Conservation (phyloP, 2,113 vertebrate genomes). For the Macrotis lagotis region DNA sequence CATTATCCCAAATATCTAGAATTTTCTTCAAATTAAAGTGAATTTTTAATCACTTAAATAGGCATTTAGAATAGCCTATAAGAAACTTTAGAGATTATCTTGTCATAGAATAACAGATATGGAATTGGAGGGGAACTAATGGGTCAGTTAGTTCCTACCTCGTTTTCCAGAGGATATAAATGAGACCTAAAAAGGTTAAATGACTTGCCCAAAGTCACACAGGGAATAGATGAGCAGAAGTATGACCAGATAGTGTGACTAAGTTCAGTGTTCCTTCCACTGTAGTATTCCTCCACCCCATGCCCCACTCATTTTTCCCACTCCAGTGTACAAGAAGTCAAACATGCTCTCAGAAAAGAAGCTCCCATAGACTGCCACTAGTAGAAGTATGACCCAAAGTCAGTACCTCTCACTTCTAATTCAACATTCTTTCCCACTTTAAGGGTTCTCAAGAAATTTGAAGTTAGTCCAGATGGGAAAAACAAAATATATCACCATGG, state of each 20-base stretch:
- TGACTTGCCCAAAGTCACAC: not conserved
- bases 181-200: not conserved
- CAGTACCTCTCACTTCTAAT: not conserved
- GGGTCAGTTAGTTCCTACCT: not conserved
- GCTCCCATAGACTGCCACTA: not conserved
- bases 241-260: not conserved
- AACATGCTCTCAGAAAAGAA: not conserved
- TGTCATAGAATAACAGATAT: not conserved
- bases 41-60: not conserved
- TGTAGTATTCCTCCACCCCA: not conserved
- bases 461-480: not conserved
- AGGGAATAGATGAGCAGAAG: not conserved
- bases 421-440: not conserved
- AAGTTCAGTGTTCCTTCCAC: not conserved
- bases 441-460: not conserved
- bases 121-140: not conserved
- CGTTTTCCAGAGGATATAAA: not conserved
- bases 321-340: not conserved
- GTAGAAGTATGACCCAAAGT: not conserved
- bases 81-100: not conserved
- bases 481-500: not conserved
- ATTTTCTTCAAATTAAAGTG: not conserved
- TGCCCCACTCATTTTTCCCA: not conserved
- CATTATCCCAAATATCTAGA: conserved; percentile 6
- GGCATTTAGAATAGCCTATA: not conserved